These are phyloP conservation scores for Archocentrus centrarchus DNA, from an alignment of 2,113 vertebrate genomes.

Conservation along the genomic window DNA sequence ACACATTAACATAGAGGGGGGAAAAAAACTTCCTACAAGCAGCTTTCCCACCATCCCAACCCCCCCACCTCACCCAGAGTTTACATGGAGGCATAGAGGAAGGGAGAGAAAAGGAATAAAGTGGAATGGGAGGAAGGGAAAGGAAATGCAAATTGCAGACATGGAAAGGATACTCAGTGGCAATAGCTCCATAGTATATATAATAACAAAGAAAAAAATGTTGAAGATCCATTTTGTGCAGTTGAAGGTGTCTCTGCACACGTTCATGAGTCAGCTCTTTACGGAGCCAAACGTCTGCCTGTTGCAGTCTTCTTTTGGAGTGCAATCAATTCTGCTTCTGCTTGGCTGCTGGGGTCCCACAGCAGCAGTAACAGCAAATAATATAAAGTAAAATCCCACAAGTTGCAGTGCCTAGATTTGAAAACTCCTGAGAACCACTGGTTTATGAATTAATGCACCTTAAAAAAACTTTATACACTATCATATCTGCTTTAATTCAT, in stretches of 20 bases:
- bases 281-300: background rate
- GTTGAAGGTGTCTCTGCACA: background rate
- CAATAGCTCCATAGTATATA: constrained; percentile 7
- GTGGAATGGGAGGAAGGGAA: constrained; percentile 43
- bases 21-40: constrained; percentile 65
- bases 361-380: background rate
- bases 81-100: constrained; percentile 47
- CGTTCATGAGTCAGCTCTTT: background rate
- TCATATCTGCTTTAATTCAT: background rate
- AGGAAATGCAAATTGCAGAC: constrained; percentile 51
- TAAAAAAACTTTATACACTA: background rate
- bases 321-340: background rate
- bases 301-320: background rate
- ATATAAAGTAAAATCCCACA: background rate
- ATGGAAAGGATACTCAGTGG: constrained; percentile 56
- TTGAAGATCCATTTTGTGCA: constrained; percentile 20
- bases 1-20: constrained; percentile 72
- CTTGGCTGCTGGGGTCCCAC: background rate
- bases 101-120: constrained; percentile 22
- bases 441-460: background rate
- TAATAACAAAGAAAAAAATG: background rate
- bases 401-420: background rate
- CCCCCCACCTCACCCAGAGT: constrained; percentile 30
- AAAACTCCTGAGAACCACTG: background rate
- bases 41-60: constrained; percentile 66